Evolutionary conservation across 2,113 vertebrate genomes (phyloP), one percentile per base, ranked within the genome.

Genomic region (Prochilodus magdalenae): DNA sequence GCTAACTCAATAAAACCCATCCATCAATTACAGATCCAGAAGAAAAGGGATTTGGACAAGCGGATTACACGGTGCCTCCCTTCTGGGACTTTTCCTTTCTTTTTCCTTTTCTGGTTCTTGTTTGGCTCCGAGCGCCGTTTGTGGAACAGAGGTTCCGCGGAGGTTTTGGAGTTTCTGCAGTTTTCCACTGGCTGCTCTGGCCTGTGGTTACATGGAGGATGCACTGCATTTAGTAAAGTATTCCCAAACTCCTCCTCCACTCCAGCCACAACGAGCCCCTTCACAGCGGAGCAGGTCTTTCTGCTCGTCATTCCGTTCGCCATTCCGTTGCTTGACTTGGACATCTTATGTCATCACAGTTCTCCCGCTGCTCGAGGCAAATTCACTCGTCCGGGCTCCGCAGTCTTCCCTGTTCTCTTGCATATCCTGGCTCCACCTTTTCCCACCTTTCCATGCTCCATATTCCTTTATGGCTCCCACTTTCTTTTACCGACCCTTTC

Each of bases 101-200:
- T 8, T 80, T 53, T 53, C 11, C 71, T 27, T 20, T 18, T 67
- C 79, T 81, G 79, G n/a, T 65, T 55, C 29, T 40, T 40, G 33
- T 81, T 75, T 74, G 79, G 79, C 60, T 44, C 29, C 2, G 24
- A 10, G 1, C 0, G 16, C 12, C 47, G 67, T 80, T 57, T 55
- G 65, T 73, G 66, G 73, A 72, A 24, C 20, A 6, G 44, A 74
- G 53, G 53, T 67, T 77, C 73, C 30, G 59, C 7, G 14, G 26
- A 76, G 12, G 36, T 40, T 70, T 70, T 72, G 63, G 79, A 77
- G 57, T 51, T 40, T 69, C 62, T 83, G 62, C 55, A 30, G 47
- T 71, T 76, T 84, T 84, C 66, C 30, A 80, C 26, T 3, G 59
- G 62, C 55, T 60, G 73, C 29, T 76, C 76, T 53, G 73, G 72